Conservation (phyloP, 2,113 vertebrate species). For the Megaceryle torquata region DNA sequence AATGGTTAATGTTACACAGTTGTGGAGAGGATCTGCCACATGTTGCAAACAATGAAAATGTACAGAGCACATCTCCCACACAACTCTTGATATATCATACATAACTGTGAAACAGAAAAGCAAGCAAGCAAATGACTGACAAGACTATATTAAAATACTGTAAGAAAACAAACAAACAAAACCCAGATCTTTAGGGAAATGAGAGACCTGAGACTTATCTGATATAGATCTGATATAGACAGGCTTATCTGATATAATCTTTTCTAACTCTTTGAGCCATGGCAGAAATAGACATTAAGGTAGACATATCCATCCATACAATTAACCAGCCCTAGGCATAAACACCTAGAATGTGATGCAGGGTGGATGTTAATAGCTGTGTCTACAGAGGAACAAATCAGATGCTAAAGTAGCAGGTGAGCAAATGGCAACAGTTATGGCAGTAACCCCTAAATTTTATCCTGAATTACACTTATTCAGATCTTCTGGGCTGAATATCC, state of each 20-base stretch:
- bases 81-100: background rate
- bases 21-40: background rate
- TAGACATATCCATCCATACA: background rate
- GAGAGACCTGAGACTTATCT: background rate
- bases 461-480: background rate
- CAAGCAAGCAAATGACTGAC: background rate
- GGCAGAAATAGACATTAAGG: background rate
- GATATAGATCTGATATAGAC: too few species aligned
- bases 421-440: background rate
- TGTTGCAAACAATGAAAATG: background rate
- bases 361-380: background rate
- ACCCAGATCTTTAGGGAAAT: background rate
- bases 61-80: rapidly evolving
- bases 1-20: background rate
- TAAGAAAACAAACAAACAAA: background rate
- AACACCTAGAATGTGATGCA: background rate
- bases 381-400: background rate
- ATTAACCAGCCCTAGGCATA: background rate
- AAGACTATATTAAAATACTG: background rate
- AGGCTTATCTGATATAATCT: too few species aligned
- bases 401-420: background rate
- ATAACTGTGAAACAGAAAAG: background rate
- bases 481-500: background rate
- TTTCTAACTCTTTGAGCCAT: too few species aligned
- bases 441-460: background rate